phyloP scores from a whole-genome alignment of 2,113 vertebrate species.

The Chionis minor region DNA sequence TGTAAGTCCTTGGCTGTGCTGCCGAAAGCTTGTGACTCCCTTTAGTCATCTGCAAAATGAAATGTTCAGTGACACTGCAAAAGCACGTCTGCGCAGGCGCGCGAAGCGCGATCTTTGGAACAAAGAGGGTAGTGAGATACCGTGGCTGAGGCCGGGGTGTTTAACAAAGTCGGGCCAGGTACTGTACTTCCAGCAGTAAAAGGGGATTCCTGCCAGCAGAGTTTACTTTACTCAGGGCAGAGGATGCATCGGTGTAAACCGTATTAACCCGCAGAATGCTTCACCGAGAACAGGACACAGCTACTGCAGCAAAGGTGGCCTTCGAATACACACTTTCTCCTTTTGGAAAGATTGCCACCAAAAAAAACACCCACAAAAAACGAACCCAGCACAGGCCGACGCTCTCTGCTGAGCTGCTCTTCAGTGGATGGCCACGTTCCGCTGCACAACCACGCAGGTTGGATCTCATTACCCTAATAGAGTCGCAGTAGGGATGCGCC shows the following conservation, averaged over 20 bases:
- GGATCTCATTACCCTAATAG: neutral
- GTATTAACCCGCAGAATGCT: rapidly evolving
- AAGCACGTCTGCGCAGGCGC: neutral
- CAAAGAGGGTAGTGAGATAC: neutral
- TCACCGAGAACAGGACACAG: neutral
- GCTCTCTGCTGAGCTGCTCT: neutral
- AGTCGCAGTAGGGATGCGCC: neutral
- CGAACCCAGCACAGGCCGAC: neutral
- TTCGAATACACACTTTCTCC: neutral
- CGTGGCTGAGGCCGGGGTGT: neutral
- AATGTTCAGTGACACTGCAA: neutral
- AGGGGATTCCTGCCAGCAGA: neutral
- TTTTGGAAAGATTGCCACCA: neutral
- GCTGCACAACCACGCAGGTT: neutral
- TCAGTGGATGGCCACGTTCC: neutral
- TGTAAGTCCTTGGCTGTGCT: neutral
- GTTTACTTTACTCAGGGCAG: neutral
- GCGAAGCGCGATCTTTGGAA: neutral
- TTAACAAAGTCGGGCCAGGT: neutral
- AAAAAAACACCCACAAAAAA: too few relatives aligned
- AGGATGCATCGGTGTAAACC: neutral
- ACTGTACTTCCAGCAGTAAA: neutral
- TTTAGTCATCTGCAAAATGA: neutral
- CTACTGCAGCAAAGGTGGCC: neutral
- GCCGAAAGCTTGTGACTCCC: neutral